Percentiles rank a stretch among this genome's conserved stretches.
These are phyloP conservation scores for Sinocyclocheilus maitianheensis DNA, from an alignment of 2,113 vertebrate species.

Conservation along the genomic window DNA sequence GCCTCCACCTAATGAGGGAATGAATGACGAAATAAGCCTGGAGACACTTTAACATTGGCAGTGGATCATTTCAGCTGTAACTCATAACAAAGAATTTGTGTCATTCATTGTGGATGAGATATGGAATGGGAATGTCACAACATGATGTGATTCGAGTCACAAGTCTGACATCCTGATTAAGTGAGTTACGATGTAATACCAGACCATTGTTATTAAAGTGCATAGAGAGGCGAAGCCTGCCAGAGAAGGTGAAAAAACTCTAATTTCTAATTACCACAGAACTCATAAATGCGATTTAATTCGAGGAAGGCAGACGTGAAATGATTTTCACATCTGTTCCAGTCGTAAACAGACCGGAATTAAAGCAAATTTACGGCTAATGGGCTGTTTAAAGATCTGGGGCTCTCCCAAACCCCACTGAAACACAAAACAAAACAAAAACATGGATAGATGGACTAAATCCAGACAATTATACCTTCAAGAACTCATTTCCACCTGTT, in stretches of 20 bases:
- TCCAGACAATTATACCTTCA: slow-evolving; percentile 67
- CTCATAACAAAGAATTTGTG: neutral
- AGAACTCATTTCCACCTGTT: slow-evolving; percentile 73
- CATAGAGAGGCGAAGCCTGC: neutral
- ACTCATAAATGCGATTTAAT: slow-evolving; percentile 51
- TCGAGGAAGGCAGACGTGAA: slow-evolving; percentile 47
- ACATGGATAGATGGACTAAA: slow-evolving; percentile 60
- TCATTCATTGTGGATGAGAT: slow-evolving; percentile 11
- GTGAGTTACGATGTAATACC: slow-evolving; percentile 11
- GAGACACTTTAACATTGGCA: slow-evolving; percentile 47
- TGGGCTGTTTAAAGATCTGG: slow-evolving; percentile 65
- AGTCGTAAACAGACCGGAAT: slow-evolving; percentile 61
- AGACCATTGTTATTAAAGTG: slow-evolving; percentile 30
- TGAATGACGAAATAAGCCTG: slow-evolving; percentile 55
- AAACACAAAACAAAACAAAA: slow-evolving; percentile 47
- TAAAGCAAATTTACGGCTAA: slow-evolving; percentile 59
- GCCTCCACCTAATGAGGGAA: neutral
- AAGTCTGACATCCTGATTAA: slow-evolving; percentile 1
- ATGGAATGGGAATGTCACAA: slow-evolving; percentile 9
- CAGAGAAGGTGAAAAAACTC: slow-evolving; percentile 20
- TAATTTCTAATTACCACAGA: slow-evolving; percentile 44
- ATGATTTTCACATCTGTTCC: slow-evolving; percentile 63
- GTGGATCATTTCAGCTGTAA: neutral
- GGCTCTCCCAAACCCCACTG: slow-evolving; percentile 51
- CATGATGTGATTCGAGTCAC: slow-evolving; percentile 7